phyloP scores from a whole-genome alignment of 2,113 vertebrate species.

The Spheniscus mendiculus region DNA sequence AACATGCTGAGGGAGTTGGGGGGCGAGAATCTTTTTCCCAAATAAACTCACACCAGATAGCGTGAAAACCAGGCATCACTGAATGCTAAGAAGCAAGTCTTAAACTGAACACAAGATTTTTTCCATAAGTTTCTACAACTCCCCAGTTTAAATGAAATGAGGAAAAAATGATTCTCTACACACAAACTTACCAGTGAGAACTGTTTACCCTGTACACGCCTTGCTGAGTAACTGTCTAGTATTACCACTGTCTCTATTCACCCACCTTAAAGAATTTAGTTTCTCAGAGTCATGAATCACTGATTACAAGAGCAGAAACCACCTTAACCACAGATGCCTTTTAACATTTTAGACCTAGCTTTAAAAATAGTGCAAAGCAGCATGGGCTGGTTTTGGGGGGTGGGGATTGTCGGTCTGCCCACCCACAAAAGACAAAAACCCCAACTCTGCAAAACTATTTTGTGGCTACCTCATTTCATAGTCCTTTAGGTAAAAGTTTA shows the following conservation, averaged over 20 bases:
- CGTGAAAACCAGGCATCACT: background rate
- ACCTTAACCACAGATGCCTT: background rate
- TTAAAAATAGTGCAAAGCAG: background rate
- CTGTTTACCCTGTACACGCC: slow-evolving; percentile 18
- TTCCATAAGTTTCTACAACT: background rate
- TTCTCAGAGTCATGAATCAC: slow-evolving; percentile 8
- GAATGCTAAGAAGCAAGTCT: background rate
- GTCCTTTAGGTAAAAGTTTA: background rate
- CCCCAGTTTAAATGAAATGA: background rate
- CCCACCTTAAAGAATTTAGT: background rate
- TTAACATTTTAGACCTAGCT: background rate
- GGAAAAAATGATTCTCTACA: background rate
- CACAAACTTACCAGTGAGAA: background rate
- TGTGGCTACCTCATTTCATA: background rate
- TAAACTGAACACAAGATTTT: background rate
- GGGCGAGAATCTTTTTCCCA: background rate
- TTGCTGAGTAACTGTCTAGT: slow-evolving; percentile 42
- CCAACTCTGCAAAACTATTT: background rate
- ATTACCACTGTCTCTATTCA: background rate
- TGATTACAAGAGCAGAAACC: slow-evolving; percentile 10
- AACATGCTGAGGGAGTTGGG: background rate
- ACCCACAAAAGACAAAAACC: background rate
- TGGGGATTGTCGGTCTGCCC: background rate
- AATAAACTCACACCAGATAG: background rate
- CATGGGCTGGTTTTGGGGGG: background rate